Evolutionary conservation across 2,888 invertebrate genomes (phyloP), one percentile per base, ranked within the genome.

Genomic region (Ornithoptera priamus): DNA sequence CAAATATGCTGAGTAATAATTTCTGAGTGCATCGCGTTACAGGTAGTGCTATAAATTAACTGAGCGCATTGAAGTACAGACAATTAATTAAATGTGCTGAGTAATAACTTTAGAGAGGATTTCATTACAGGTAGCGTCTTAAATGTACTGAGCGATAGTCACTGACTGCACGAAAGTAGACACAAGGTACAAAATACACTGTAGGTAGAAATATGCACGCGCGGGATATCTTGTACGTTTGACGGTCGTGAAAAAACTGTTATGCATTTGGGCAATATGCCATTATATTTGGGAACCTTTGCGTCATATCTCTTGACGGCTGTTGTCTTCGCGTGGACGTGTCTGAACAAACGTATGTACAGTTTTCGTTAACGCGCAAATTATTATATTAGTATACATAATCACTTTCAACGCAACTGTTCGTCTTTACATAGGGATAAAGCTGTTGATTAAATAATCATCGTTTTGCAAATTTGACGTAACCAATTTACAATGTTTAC

Each of bases 221-320:
- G 5, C 66, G 59, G 58, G n/a, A 59, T 77, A 75, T 67, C 75
- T 20, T 15, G 22, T 39, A 57, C 57, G 64, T 20, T 63, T 71
- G 73, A 65, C 73, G 73, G 61, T 74, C 70, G 73, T 70, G 67
- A 72, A 65, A 63, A 71, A 66, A 80, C 80, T 79, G 78, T 69
- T 62, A 71, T 73, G 75, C 58, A 75, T 78, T 78, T 73, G 76
- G 81, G 81, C 81, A 78, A 67, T 68, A 67, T 79, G 81, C 81
- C 81, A 80, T 75, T 67, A 62, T 65, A 64, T 62, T 68, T 70
- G 58, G 30, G 63, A 71, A 60, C 63, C 36, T 71, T 71, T 72
- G 74, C 74, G 73, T 71, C 71, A 73, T n/a, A 57, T 42, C 57
- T 46, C 46, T 7, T 46, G 56, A 69, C 68, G 63, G 65, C 69